Conservation (phyloP, 2,797 vertebrate species). For the Gouania willdenowi region DNA sequence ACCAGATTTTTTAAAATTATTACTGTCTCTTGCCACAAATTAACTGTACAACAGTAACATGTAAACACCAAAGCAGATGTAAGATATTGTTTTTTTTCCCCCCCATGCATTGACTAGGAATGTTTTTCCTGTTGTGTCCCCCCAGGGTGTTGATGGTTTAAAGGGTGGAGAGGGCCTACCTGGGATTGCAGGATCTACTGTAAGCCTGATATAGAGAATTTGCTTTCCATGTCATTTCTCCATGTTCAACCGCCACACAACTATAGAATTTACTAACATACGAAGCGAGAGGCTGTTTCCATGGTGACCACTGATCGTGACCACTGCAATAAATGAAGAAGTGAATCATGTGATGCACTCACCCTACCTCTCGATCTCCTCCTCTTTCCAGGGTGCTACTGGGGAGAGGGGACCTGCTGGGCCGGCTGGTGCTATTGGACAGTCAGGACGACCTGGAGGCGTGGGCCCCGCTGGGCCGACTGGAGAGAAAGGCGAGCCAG, state of each 20-base stretch:
- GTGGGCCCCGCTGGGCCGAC: slow-evolving; percentile 80
- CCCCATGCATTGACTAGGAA: not conserved
- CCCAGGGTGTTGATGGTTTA: slow-evolving; percentile 83
- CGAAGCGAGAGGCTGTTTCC: slow-evolving; percentile 52
- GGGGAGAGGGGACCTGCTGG: slow-evolving; percentile 88
- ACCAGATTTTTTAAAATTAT: not conserved
- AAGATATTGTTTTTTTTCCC: not conserved
- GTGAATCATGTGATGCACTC: slow-evolving; percentile 32
- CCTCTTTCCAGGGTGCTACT: slow-evolving; percentile 75
- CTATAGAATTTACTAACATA: slow-evolving; percentile 24
- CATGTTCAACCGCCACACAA: slow-evolving; percentile 3
- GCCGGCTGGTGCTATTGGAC: slow-evolving; percentile 84
- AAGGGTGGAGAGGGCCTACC: slow-evolving; percentile 87
- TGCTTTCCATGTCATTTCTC: not conserved
- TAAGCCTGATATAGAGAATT: slow-evolving; percentile 68
- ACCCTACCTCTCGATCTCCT: slow-evolving; percentile 24
- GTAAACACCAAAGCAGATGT: not conserved
- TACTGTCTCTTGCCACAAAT: no score
- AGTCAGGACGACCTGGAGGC: slow-evolving; percentile 81
- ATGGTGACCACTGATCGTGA: slow-evolving; percentile 53
- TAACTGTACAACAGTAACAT: no score
- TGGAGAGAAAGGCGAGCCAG: slow-evolving; percentile 90
- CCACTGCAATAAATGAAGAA: slow-evolving; percentile 39
- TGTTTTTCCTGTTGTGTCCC: slow-evolving; percentile 17
- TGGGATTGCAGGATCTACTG: slow-evolving; percentile 76